Percentiles rank a stretch among this genome's conserved stretches.
Conservation (phyloP, 2,113 vertebrate species). For the Muntiacus muntjak region DNA sequence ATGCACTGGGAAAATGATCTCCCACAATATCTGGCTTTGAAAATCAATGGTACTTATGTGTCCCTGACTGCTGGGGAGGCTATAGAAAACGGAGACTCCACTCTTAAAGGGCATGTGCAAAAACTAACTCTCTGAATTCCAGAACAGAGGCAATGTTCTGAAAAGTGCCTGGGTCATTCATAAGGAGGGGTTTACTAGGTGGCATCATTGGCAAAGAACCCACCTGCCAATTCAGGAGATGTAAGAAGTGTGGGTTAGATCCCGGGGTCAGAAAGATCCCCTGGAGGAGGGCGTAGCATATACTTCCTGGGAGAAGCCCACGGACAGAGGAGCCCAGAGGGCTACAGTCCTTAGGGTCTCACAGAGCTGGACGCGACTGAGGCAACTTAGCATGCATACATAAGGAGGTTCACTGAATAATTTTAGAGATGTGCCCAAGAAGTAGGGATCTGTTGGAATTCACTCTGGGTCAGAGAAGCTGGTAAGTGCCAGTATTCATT, state of each 20-base stretch:
- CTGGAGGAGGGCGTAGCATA: background rate
- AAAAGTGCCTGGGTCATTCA: background rate
- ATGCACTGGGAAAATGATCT: background rate
- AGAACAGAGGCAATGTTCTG: background rate
- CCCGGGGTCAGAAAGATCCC: background rate
- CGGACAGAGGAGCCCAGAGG: background rate
- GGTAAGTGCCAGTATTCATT: background rate
- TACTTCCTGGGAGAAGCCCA: background rate
- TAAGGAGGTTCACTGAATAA: background rate
- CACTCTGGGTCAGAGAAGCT: background rate
- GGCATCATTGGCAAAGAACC: background rate
- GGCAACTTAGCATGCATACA: background rate
- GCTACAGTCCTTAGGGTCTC: background rate
- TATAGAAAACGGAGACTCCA: background rate
- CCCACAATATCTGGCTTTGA: background rate
- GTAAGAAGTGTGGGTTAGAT: background rate
- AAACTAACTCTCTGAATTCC: background rate
- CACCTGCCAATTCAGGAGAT: background rate
- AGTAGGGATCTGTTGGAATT: background rate
- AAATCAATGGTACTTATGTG: background rate
- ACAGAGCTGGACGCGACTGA: background rate
- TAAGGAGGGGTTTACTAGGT: background rate
- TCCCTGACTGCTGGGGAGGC: background rate
- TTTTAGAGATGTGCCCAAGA: background rate
- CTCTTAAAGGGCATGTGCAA: background rate